phyloP scores from a whole-genome alignment of 2,113 vertebrate species.

The Scopus umbretta region DNA sequence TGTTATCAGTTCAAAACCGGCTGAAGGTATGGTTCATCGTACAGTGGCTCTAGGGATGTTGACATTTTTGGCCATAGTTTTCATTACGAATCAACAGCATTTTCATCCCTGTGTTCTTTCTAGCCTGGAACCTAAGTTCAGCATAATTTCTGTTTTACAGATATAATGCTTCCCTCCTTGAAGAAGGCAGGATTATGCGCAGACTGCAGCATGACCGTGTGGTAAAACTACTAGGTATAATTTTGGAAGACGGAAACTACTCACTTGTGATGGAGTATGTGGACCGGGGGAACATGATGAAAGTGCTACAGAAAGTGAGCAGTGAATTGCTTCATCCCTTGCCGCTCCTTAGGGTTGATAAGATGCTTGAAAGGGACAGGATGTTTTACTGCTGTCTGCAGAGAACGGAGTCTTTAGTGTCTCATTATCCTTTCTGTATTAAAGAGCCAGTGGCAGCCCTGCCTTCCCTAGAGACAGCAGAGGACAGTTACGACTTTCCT shows the following conservation, averaged over 20 bases:
- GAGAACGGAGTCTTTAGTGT: not conserved
- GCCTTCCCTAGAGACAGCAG: not conserved
- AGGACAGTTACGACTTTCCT: not conserved
- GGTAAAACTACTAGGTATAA: slow-evolving; percentile 87
- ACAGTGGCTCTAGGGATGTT: not conserved
- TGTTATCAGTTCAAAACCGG: not conserved
- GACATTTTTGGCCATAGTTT: not conserved
- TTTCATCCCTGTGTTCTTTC: not conserved
- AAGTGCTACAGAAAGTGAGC: slow-evolving; percentile 82
- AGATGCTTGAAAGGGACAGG: not conserved
- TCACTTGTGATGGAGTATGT: slow-evolving; percentile 93
- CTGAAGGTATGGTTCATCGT: not conserved
- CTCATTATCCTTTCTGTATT: not conserved
- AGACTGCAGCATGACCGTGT: slow-evolving; percentile 84
- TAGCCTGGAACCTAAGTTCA: not conserved
- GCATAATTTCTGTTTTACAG: slow-evolving; percentile 50
- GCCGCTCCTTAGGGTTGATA: not conserved
- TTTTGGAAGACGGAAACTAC: slow-evolving; percentile 88
- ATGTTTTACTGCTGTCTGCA: not conserved
- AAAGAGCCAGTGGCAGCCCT: not conserved
- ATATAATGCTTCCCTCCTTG: slow-evolving; percentile 80
- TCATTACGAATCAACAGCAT: not conserved
- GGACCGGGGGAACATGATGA: slow-evolving; percentile 85
- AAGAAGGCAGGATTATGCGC: slow-evolving; percentile 90
- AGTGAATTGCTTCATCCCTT: not conserved